Conservation (phyloP, 2,797 vertebrate genomes). For the Onychomys torridus region DNA sequence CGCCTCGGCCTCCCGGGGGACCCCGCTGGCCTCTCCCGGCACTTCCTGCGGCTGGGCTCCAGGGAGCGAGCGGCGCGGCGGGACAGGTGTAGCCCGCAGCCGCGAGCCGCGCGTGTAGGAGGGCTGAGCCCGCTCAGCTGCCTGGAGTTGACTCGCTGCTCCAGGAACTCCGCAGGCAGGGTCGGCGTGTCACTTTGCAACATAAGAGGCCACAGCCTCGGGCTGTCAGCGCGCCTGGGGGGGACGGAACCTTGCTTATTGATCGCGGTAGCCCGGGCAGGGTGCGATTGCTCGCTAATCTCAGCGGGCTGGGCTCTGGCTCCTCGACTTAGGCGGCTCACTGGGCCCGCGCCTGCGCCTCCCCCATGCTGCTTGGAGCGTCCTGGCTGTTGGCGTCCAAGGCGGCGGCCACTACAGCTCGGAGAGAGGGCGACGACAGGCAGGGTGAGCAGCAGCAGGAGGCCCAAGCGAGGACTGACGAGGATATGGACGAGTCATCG, state of each 20-base stretch:
- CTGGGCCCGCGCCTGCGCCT: conserved; percentile 68
- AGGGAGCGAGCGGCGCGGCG: neutral
- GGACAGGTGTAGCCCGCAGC: conserved; percentile 58
- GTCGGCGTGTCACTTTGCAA: conserved; percentile 24
- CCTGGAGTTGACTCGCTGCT: neutral
- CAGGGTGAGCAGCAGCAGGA: conserved; percentile 74
- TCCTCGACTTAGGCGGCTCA: conserved; percentile 67
- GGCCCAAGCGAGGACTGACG: conserved; percentile 53
- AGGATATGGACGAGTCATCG: conserved; percentile 96
- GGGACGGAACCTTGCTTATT: neutral
- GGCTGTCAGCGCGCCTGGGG: neutral
- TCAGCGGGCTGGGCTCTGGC: conserved; percentile 59
- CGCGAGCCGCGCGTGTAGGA: neutral
- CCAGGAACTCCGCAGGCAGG: neutral
- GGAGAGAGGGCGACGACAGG: conserved; percentile 80
- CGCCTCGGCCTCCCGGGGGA: conserved; percentile 55
- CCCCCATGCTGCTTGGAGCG: conserved; percentile 85
- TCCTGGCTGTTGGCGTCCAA: conserved; percentile 86
- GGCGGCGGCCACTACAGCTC: conserved; percentile 81
- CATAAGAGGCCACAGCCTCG: neutral
- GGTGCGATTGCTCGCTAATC: conserved; percentile 24
- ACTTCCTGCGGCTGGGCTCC: neutral
- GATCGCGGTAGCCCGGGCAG: neutral
- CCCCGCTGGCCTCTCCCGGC: neutral
- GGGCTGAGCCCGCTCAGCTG: neutral